phyloP scores from a whole-genome alignment of 2,888 invertebrate species.

The Zele albiditarsus region DNA sequence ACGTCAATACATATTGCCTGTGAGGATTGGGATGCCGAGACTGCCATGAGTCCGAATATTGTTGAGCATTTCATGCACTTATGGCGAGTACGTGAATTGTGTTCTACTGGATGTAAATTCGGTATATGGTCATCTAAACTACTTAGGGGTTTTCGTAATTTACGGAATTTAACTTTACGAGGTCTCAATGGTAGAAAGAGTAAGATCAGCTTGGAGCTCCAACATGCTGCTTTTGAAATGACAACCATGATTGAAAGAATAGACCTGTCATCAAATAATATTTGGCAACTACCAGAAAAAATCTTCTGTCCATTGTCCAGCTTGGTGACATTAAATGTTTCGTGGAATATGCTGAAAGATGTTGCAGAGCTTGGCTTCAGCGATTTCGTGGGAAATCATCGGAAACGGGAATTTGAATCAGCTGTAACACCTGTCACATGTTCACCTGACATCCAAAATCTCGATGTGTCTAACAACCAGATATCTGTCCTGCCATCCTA shows the following conservation, averaged over 20 bases:
- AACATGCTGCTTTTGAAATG: conserved; percentile 84
- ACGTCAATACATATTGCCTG: conserved; percentile 64
- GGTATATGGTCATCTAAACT: conserved; percentile 87
- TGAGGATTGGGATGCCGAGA: conserved; percentile 53
- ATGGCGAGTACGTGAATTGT: conserved; percentile 84
- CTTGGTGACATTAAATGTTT: conserved; percentile 87
- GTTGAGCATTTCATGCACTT: conserved; percentile 83
- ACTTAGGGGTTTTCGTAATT: conserved; percentile 84
- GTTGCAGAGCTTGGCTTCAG: conserved; percentile 90
- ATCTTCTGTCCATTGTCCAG: conserved; percentile 89
- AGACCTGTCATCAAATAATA: conserved; percentile 90
- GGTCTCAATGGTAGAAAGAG: conserved; percentile 79
- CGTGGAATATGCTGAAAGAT: conserved; percentile 90
- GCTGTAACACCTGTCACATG: conserved; percentile 74
- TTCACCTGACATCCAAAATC: conserved; percentile 85
- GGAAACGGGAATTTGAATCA: conserved; percentile 54
- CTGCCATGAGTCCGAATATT: conserved; percentile 43
- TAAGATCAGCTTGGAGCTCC: conserved; percentile 85
- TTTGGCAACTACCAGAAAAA: conserved; percentile 90
- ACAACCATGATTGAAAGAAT: conserved; percentile 87
- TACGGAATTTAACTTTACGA: conserved; percentile 88
- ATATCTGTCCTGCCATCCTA: conserved; percentile 87
- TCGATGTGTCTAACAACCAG: conserved; percentile 90
- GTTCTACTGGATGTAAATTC: conserved; percentile 90
- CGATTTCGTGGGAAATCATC: conserved; percentile 76